A percentile compares a stretch with the other conserved stretches of the same genome.
These are phyloP conservation scores for Montipora efflorescens DNA, from an alignment of 64 coral and sea anemone genomes.

Conservation along the genomic window DNA sequence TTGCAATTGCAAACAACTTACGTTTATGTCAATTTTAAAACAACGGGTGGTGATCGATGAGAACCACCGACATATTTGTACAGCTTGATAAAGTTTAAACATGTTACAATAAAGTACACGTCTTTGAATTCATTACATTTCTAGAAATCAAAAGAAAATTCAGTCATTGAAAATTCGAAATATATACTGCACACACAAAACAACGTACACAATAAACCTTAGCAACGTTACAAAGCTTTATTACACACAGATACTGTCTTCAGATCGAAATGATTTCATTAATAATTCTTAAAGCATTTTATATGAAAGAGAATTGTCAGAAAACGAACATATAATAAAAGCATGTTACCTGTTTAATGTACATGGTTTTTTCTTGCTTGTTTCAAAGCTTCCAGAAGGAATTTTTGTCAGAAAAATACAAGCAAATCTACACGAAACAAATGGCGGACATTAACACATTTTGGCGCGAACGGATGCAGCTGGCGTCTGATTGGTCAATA, in stretches of 20 bases:
- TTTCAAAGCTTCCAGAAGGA: conserved; percentile 11
- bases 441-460: conserved; percentile 41
- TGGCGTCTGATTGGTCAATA: conserved; percentile 56
- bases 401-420: conserved; percentile 2
- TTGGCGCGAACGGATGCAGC: conserved; percentile 77
- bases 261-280: background rate
- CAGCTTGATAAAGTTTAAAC: too few relatives aligned
- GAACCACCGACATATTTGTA: too few relatives aligned
- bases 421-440: background rate
- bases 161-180: background rate
- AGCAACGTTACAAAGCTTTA: too few relatives aligned
- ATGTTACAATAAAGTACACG: too few relatives aligned
- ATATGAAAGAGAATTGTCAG: background rate
- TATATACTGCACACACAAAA: background rate
- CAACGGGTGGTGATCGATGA: too few relatives aligned
- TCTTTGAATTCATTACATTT: background rate
- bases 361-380: conserved; percentile 1
- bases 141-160: background rate
- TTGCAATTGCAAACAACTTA: too few relatives aligned
- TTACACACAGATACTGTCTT: too few relatives aligned
- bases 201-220: too few relatives aligned
- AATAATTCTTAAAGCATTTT: background rate
- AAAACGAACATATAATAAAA: background rate
- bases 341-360: conserved; percentile 40
- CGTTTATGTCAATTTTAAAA: too few relatives aligned